A percentile compares a stretch with the other conserved stretches of the same genome.
phyloP scores from a whole-genome alignment of 1,140 invertebrate genomes.

The Polyergus mexicanus region DNA sequence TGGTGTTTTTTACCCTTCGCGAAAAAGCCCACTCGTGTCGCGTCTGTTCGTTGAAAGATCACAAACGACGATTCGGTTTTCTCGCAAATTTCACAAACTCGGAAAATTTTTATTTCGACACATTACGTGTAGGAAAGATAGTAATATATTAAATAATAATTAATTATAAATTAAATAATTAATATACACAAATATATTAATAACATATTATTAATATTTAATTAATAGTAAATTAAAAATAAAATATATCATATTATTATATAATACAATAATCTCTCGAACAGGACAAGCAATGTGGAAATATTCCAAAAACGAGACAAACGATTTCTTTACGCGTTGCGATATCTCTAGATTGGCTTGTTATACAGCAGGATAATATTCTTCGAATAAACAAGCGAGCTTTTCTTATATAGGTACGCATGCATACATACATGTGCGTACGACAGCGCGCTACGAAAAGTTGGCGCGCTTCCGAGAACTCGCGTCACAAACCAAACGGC shows the following conservation, averaged over 20 bases:
- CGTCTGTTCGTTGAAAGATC: conserved; percentile 32
- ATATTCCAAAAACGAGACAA: background rate
- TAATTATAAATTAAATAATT: too few species aligned
- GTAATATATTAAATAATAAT: too few species aligned
- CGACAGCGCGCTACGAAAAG: too few species aligned
- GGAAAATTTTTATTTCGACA: background rate
- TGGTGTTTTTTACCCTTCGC: background rate
- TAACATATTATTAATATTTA: too few species aligned
- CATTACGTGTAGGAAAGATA: background rate
- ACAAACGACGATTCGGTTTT: background rate
- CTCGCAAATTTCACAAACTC: background rate
- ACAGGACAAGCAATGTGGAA: background rate
- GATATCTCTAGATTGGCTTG: background rate
- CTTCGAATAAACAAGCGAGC: too few species aligned
- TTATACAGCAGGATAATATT: background rate
- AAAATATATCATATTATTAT: too few species aligned
- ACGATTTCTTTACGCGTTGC: background rate
- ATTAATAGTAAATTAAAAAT: too few species aligned
- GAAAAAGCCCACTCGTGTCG: background rate
- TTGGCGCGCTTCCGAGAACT: too few species aligned
- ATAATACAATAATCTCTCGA: background rate
- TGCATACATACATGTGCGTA: too few species aligned
- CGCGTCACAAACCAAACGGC: too few species aligned
- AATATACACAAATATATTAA: too few species aligned
- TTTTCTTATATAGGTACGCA: too few species aligned